Conservation (phyloP, 2,113 vertebrate species). For the Protobothrops mucrosquamatus region DNA sequence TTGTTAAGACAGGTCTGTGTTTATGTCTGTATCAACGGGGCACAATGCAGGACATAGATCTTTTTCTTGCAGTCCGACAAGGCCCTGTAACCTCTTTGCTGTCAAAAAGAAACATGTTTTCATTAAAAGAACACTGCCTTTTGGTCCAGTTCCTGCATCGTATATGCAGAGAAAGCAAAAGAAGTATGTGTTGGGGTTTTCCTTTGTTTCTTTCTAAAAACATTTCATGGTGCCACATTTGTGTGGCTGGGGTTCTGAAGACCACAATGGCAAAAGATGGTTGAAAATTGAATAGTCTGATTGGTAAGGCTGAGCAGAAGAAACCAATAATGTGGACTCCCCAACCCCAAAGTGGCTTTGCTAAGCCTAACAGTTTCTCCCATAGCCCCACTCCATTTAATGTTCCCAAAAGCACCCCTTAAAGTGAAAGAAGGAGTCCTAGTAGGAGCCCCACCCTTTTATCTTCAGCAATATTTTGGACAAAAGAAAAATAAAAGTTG, state of each 20-base stretch:
- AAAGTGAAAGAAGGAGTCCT: neutral
- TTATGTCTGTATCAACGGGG: constrained; percentile 10
- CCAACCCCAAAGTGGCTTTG: neutral
- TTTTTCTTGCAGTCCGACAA: neutral
- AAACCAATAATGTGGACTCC: neutral
- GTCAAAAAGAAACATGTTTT: constrained; percentile 35
- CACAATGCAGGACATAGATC: neutral
- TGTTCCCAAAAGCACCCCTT: neutral
- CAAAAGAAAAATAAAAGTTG: neutral
- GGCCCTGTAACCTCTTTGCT: constrained; percentile 13
- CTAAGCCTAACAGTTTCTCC: neutral
- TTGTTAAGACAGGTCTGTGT: neutral
- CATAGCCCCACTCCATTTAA: neutral
- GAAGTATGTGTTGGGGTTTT: neutral
- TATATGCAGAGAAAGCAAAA: constrained; percentile 5
- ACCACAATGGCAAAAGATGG: neutral
- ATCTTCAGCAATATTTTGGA: neutral
- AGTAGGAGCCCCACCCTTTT: neutral
- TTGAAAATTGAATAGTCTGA: neutral
- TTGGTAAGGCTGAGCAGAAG: neutral
- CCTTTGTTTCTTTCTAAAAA: constrained; percentile 11
- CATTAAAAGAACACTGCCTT: constrained; percentile 25
- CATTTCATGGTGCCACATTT: neutral
- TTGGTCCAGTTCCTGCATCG: constrained; percentile 21
- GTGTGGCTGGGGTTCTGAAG: neutral